Percentiles rank a stretch among this genome's conserved stretches.
Conservation (phyloP, 2,888 invertebrate species). For the Epirrhoe tristata region DNA sequence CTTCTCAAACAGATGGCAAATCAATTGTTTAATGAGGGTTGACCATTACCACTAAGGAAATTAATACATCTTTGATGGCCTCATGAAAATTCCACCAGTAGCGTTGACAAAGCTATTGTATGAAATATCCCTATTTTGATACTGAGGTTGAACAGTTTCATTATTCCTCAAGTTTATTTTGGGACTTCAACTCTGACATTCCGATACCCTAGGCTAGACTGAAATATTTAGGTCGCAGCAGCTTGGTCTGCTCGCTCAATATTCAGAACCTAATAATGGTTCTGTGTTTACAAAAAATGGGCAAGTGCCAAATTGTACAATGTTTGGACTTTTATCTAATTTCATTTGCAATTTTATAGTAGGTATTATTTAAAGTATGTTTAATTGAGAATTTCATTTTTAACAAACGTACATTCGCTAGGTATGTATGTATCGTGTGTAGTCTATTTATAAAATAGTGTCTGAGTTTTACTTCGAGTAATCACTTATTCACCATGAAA, state of each 20-base stretch:
- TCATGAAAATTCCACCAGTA: too few relatives aligned
- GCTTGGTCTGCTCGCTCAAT: conserved; percentile 18
- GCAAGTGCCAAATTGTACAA: background rate
- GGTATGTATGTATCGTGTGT: background rate
- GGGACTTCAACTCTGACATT: conserved; percentile 41
- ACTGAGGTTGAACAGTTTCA: background rate
- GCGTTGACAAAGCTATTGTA: too few relatives aligned
- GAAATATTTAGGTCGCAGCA: conserved; percentile 37
- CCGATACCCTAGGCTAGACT: conserved; percentile 34
- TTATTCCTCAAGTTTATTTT: conserved; percentile 35
- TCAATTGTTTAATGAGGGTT: too few relatives aligned
- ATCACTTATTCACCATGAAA: conserved; percentile 27
- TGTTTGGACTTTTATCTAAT: background rate
- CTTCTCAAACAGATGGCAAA: too few relatives aligned
- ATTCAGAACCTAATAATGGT: conserved; percentile 15
- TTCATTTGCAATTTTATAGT: background rate
- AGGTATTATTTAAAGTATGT: too few relatives aligned
- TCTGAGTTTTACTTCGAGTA: background rate
- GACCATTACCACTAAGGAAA: too few relatives aligned
- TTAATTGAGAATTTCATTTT: too few relatives aligned
- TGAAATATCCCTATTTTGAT: too few relatives aligned
- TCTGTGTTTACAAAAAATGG: background rate
- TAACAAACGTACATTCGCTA: background rate
- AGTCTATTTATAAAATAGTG: conserved; percentile 16
- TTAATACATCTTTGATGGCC: too few relatives aligned